These are phyloP conservation scores for Taeniopygia guttata DNA, from an alignment of 2,797 vertebrate species.

Conservation along the genomic window DNA sequence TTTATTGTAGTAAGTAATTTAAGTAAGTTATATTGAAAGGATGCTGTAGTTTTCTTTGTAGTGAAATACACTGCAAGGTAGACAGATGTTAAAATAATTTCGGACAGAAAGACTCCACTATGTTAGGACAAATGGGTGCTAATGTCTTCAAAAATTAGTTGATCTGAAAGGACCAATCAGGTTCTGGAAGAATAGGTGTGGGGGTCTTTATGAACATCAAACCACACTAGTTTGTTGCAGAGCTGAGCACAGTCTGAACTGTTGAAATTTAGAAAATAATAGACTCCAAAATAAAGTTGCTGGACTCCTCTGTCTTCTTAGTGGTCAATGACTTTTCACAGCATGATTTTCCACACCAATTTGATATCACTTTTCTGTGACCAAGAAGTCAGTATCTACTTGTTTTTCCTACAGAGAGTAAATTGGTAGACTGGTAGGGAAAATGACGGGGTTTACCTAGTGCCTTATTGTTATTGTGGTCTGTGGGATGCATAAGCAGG, in stretches of 20 bases:
- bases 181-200: not conserved
- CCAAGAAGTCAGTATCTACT: not conserved
- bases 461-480: not conserved
- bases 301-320: not conserved
- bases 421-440: accelerated
- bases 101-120: not conserved
- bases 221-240: not conserved
- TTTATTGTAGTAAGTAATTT: not conserved
- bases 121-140: not conserved
- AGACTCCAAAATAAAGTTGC: not conserved
- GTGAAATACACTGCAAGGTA: not conserved
- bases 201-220: not conserved
- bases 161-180: not conserved
- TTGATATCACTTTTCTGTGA: not conserved
- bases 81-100: not conserved
- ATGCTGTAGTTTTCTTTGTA: conserved; percentile 23
- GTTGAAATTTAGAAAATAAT: not conserved
- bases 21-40: conserved; percentile 29
- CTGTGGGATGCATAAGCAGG: not conserved
- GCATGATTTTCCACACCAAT: not conserved
- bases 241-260: not conserved
- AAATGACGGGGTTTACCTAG: not conserved
- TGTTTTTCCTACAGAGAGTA: not conserved
- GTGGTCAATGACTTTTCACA: not conserved
- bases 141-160: not conserved